phyloP scores from a whole-genome alignment of 2,888 invertebrate genomes.

The Catocala sponsa region DNA sequence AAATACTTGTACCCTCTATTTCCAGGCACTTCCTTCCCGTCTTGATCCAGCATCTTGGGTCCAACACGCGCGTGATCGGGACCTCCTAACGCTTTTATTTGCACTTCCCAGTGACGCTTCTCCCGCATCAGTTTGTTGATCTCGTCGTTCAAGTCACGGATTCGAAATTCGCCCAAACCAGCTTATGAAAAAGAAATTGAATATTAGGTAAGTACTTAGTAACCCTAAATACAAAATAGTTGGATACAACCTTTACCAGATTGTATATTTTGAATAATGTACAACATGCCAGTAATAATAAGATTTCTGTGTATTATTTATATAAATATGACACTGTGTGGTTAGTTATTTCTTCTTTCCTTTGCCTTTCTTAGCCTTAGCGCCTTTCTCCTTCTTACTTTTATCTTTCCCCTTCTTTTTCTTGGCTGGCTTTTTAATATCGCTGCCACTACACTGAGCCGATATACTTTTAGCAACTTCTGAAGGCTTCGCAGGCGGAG shows the following conservation, averaged over 20 bases:
- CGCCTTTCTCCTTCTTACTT: constrained; percentile 35
- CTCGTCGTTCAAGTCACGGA: constrained; percentile 99
- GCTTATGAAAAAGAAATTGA: constrained; percentile 82
- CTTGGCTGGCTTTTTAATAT: constrained; percentile 50
- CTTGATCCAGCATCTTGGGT: constrained; percentile 97
- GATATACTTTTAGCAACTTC: constrained; percentile 62
- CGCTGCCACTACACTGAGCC: constrained; percentile 64
- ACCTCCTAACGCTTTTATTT: constrained; percentile 98
- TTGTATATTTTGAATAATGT: background rate
- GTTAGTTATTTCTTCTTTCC: constrained; percentile 41
- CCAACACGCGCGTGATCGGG: constrained; percentile 97
- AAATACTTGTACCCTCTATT: constrained; percentile 99
- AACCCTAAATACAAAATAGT: background rate
- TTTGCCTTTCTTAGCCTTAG: constrained; percentile 45
- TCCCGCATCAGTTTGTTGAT: constrained; percentile 99
- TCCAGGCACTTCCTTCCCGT: constrained; percentile 98
- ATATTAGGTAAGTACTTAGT: background rate
- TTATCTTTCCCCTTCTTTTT: constrained; percentile 44
- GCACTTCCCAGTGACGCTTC: constrained; percentile 99
- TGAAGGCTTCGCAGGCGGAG: constrained; percentile 54
- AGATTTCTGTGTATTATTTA: background rate
- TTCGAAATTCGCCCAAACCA: constrained; percentile 99
- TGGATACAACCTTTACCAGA: background rate
- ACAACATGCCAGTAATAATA: background rate
- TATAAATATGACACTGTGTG: background rate